These are phyloP conservation scores for Aspiorhynchus laticeps DNA, from an alignment of 2,113 vertebrate species.

Conservation along the genomic window DNA sequence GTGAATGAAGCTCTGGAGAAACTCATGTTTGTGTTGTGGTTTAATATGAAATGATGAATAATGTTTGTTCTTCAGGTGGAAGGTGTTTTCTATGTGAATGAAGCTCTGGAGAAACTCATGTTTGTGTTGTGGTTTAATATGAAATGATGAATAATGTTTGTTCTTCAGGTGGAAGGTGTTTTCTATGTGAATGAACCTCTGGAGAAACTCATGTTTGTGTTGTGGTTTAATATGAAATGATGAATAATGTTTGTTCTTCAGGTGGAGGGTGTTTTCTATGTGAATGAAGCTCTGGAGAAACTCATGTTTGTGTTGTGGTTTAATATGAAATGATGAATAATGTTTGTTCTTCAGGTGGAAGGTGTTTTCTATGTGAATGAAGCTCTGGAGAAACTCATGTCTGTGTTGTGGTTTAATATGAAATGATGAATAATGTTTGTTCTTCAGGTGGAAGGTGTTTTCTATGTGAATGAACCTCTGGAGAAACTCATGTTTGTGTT, in stretches of 20 bases:
- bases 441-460: slow-evolving; percentile 90
- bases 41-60: background rate
- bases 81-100: slow-evolving; percentile 95
- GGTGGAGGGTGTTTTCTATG: slow-evolving; percentile 96
- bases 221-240: background rate
- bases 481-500: slow-evolving; percentile 93
- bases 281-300: slow-evolving; percentile 94
- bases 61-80: slow-evolving; percentile 81
- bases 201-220: slow-evolving; percentile 93
- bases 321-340: background rate
- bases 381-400: slow-evolving; percentile 94
- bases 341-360: slow-evolving; percentile 81
- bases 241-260: slow-evolving; percentile 53
- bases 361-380: slow-evolving; percentile 97
- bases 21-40: slow-evolving; percentile 83
- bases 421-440: background rate
- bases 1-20: slow-evolving; percentile 96
- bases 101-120: slow-evolving; percentile 94
- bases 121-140: slow-evolving; percentile 71
- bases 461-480: slow-evolving; percentile 94
- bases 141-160: background rate
- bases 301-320: slow-evolving; percentile 83
- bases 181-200: slow-evolving; percentile 96
- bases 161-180: slow-evolving; percentile 88
- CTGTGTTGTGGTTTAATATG: slow-evolving; percentile 64